Percentiles rank a stretch among this genome's conserved stretches.
phyloP scores from a whole-genome alignment of 2,888 invertebrate species.

The Phalangium opilio region DNA sequence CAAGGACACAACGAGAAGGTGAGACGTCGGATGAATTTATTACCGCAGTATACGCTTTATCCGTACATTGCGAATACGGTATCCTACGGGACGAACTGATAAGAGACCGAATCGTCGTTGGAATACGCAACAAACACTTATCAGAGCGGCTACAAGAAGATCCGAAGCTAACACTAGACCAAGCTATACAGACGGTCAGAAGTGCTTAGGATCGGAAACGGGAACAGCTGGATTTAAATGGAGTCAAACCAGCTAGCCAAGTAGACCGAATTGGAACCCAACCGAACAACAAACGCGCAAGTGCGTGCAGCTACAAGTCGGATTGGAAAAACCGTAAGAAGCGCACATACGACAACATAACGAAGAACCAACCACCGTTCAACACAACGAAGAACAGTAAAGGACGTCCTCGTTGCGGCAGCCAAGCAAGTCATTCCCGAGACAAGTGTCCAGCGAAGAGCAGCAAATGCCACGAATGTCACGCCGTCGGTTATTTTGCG shows the following conservation, averaged over 20 bases:
- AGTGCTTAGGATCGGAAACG: neutral
- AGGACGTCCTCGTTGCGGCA: too few relatives aligned
- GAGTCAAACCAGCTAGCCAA: neutral
- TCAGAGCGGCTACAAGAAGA: constrained; percentile 15
- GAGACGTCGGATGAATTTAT: constrained; percentile 15
- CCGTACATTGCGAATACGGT: constrained; percentile 15
- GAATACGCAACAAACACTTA: too few relatives aligned
- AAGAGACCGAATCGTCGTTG: too few relatives aligned
- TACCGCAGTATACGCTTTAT: constrained; percentile 10
- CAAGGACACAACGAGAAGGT: constrained; percentile 11
- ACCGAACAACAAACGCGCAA: too few relatives aligned
- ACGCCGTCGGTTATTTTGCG: neutral
- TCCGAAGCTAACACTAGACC: constrained; percentile 7
- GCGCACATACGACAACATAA: too few relatives aligned
- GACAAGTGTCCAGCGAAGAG: neutral
- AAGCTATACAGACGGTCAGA: constrained; percentile 4
- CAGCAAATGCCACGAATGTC: too few relatives aligned
- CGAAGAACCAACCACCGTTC: too few relatives aligned
- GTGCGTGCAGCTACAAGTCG: neutral
- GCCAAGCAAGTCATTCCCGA: too few relatives aligned
- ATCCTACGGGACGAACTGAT: constrained; percentile 16
- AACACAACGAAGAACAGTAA: too few relatives aligned
- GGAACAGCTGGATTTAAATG: neutral
- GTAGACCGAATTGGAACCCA: too few relatives aligned
- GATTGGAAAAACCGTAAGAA: too few relatives aligned